phyloP scores from a whole-genome alignment of 2,888 invertebrate genomes.

The Papilio gigon region DNA sequence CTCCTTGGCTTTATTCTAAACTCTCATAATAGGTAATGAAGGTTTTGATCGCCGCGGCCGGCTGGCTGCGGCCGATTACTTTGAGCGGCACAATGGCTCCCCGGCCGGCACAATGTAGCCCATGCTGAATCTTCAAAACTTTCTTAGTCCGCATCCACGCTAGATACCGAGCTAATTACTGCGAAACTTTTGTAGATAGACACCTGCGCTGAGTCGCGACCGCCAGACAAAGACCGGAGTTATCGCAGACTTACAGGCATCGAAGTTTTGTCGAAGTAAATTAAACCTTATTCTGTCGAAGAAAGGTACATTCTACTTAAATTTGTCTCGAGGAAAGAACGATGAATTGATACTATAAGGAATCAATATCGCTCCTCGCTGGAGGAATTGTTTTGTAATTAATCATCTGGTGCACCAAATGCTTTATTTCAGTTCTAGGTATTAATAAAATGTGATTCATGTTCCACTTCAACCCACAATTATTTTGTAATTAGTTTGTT shows the following conservation, averaged over 20 bases:
- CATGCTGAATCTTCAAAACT: conserved; percentile 79
- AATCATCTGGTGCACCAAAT: conserved; percentile 30
- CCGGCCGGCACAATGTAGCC: conserved; percentile 65
- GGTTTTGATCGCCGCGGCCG: conserved; percentile 76
- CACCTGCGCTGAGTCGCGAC: conserved; percentile 78
- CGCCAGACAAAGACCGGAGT: conserved; percentile 79
- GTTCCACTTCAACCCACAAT: conserved; percentile 44
- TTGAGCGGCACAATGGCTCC: conserved; percentile 78
- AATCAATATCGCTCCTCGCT: conserved; percentile 67
- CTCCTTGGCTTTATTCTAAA: conserved; percentile 83
- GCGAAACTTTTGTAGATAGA: conserved; percentile 81
- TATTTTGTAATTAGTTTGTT: conserved; percentile 3
- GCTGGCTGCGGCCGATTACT: conserved; percentile 79
- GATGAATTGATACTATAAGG: conserved; percentile 64
- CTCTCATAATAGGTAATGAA: conserved; percentile 83
- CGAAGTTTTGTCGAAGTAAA: conserved; percentile 53
- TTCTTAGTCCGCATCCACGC: conserved; percentile 75
- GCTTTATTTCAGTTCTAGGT: conserved; percentile 21
- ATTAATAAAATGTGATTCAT: conserved; percentile 20
- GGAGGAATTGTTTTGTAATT: conserved; percentile 46
- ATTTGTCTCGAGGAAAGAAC: conserved; percentile 51
- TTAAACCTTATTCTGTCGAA: conserved; percentile 56
- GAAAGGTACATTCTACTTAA: conserved; percentile 57
- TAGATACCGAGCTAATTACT: conserved; percentile 80
- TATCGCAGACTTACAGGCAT: conserved; percentile 78